A percentile compares a stretch with the other conserved stretches of the same genome.
Conservation (phyloP, 2,113 vertebrate genomes). For the Microcebus lehilahytsara region DNA sequence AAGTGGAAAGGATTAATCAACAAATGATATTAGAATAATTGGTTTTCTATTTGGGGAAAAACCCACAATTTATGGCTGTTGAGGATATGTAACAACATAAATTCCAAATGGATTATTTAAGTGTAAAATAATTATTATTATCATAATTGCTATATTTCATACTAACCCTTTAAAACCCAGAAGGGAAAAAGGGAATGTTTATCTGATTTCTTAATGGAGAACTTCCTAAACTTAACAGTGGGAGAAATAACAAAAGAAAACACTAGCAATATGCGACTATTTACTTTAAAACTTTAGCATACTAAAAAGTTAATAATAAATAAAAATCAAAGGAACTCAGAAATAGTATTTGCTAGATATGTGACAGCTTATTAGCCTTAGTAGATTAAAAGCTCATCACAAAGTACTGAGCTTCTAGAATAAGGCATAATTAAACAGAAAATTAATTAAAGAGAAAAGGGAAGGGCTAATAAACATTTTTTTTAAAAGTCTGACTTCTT, state of each 20-base stretch:
- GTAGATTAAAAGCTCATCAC: background rate
- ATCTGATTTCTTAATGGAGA: conserved; percentile 18
- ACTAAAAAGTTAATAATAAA: conserved; percentile 16
- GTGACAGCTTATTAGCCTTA: background rate
- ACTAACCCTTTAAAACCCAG: background rate
- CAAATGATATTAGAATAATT: background rate
- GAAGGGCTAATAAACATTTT: background rate
- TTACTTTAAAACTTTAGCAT: background rate
- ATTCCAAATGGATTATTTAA: conserved; percentile 33
- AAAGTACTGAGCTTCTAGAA: background rate
- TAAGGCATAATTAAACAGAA: background rate
- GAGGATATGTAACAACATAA: background rate
- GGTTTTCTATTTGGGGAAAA: background rate
- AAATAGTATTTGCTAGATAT: background rate
- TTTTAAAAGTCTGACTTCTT: background rate
- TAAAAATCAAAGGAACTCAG: background rate
- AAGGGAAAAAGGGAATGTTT: background rate
- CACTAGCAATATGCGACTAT: background rate
- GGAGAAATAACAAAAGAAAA: conserved; percentile 17
- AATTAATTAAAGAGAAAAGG: background rate
- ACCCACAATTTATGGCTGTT: background rate
- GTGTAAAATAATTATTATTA: background rate
- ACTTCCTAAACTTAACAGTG: conserved; percentile 27
- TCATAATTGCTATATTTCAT: background rate
- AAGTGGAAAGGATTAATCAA: conserved; percentile 20